Conservation (phyloP, 2,113 vertebrate genomes). For the Entomyzon cyanotis region DNA sequence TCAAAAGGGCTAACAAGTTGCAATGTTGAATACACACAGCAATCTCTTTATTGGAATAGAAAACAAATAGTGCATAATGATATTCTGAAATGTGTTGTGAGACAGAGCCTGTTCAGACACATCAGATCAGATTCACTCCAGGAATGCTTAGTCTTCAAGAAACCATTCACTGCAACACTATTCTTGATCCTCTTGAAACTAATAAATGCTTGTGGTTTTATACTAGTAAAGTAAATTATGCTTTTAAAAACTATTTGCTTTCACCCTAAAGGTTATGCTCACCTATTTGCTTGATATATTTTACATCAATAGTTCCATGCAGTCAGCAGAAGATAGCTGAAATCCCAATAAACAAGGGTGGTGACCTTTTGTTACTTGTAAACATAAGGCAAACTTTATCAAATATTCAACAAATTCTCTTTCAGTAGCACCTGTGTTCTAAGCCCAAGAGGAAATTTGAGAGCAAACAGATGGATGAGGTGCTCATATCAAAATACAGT, state of each 20-base stretch:
- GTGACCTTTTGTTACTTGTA: slow-evolving; percentile 53
- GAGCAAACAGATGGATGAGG: slow-evolving; percentile 58
- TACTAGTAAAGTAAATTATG: not conserved
- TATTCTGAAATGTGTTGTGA: not conserved
- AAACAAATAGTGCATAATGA: not conserved
- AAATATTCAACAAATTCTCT: slow-evolving; percentile 59
- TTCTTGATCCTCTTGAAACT: not conserved
- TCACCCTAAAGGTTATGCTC: slow-evolving; percentile 43
- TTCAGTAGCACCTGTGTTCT: slow-evolving; percentile 40
- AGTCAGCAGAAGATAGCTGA: slow-evolving; percentile 15
- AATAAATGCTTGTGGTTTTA: not conserved
- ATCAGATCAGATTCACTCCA: not conserved
- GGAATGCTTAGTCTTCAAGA: not conserved
- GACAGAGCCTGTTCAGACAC: not conserved
- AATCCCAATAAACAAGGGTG: slow-evolving; percentile 47
- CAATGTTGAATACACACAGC: not conserved
- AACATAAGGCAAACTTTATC: slow-evolving; percentile 57
- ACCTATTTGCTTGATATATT: slow-evolving; percentile 22
- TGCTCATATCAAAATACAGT: slow-evolving; percentile 43
- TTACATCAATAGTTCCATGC: not conserved
- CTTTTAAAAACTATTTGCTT: slow-evolving; percentile 14
- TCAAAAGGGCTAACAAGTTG: not conserved
- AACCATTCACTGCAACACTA: not conserved
- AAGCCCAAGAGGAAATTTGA: slow-evolving; percentile 45
- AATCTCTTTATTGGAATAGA: not conserved